phyloP scores from a whole-genome alignment of 1,140 invertebrate species.

The Atta texana region DNA sequence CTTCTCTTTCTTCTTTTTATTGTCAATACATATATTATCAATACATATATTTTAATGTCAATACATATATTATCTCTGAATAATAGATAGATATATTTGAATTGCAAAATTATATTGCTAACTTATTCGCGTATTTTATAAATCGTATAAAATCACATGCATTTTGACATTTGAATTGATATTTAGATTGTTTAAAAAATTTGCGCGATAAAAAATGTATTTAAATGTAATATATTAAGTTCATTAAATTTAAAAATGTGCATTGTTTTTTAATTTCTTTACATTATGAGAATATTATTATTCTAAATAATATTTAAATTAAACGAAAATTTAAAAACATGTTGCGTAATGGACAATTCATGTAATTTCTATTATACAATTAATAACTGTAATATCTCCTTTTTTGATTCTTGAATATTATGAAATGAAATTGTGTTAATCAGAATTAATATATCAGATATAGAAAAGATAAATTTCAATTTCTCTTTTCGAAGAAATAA shows the following conservation, averaged over 20 bases:
- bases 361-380: not conserved
- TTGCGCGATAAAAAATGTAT: not conserved
- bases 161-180: not conserved
- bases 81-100: not conserved
- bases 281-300: constrained; percentile 10
- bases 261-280: not conserved
- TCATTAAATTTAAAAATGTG: not conserved
- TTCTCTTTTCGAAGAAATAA: constrained; percentile 12
- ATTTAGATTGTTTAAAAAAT: not conserved
- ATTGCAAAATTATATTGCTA: not conserved
- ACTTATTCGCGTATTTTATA: not conserved
- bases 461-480: not conserved
- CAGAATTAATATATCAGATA: constrained; percentile 14
- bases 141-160: not conserved
- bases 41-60: not conserved
- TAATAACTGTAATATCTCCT: not conserved
- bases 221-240: not conserved
- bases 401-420: not conserved
- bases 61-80: not conserved
- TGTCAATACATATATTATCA: not conserved
- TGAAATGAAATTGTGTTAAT: not conserved
- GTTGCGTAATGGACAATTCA: not conserved
- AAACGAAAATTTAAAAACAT: not conserved
- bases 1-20: not conserved
- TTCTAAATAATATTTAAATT: not conserved